Evolutionary conservation across 2,797 vertebrate genomes (phyloP).

Genomic region (Hypotaenidia philippensis): DNA sequence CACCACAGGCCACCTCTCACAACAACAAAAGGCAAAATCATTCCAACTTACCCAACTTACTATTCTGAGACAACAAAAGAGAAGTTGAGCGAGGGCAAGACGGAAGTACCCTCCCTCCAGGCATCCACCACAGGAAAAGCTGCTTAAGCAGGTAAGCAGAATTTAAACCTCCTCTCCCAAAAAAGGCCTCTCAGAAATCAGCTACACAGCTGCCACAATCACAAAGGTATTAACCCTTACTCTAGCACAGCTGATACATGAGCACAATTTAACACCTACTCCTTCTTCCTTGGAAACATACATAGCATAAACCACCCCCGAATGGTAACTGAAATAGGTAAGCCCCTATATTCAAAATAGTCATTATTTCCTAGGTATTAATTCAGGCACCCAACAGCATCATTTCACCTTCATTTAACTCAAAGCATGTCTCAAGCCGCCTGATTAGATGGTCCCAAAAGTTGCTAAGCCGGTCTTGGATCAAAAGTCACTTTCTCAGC

Average conservation of each 20-base stretch:
- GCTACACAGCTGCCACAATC: background rate
- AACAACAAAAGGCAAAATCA: background rate
- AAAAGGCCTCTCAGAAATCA: background rate
- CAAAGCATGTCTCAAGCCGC: background rate
- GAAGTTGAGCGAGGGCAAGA: background rate
- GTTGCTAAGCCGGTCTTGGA: background rate
- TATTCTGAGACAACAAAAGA: background rate
- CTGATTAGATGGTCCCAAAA: background rate
- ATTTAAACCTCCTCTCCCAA: background rate
- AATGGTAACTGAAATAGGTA: background rate
- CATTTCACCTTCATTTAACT: background rate
- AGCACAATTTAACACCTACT: background rate
- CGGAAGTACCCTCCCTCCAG: background rate
- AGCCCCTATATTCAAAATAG: background rate
- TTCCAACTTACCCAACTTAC: background rate
- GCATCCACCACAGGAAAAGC: background rate
- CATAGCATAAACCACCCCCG: background rate
- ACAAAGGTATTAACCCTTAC: background rate
- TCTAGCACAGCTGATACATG: background rate
- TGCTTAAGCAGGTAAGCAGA: background rate
- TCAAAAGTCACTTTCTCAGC: conserved; percentile 10
- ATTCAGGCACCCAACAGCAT: background rate
- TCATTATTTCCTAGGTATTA: background rate
- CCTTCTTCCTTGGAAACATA: background rate
- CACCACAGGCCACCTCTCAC: background rate